Base-by-base conservation (phyloP, 2,888 invertebrate species). In the Apotomis betuletana region DNA sequence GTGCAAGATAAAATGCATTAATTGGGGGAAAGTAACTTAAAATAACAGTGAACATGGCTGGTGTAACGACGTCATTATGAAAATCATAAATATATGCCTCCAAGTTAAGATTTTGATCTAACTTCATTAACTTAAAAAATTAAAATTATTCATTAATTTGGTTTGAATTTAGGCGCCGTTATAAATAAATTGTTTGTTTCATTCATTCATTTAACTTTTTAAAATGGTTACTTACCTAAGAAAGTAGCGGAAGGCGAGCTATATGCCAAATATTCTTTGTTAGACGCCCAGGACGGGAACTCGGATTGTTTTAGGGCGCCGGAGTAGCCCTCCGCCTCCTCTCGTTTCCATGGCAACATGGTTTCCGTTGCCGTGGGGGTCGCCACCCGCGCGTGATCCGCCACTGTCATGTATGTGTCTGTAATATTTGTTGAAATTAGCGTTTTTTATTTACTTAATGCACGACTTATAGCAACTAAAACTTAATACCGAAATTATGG, bases 281-380 rank as follows among this genome's bases (percentile, higher is more conserved):
- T 98, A 51, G 97, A 97, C 59, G 98, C 98, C 98, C 98, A 99
- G 12, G 98, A 96, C 10, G 98, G 98, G 85, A 98, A 98, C 88
- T 98, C 98, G 58, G 96, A 96, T 85, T 97, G 97, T 81, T 96
- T 95, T 67, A 96, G 89, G 78, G 96, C 95, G 79, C 95, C 93
- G 12, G 95, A 95, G 55, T 65, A 65, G 1, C 95, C 95, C 76
- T 95, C 95, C 69, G 96, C 95, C 81, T 96, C 97, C 80, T 96
- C 97, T 5, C 98, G 95, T 92, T 98, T 98, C 98, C 98, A 98
- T 67, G 98, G 98, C 83, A 98, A 94, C 94, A 97, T 96, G 60
- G 96, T 96, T 91, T 98, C 98, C 2, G 97, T 97, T 3, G 97
- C 97, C 3, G 98, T 98, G 44, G 97, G 98, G 63, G 97, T 97